Conservation (phyloP, 2,888 invertebrate genomes). For the Noctua janthe region DNA sequence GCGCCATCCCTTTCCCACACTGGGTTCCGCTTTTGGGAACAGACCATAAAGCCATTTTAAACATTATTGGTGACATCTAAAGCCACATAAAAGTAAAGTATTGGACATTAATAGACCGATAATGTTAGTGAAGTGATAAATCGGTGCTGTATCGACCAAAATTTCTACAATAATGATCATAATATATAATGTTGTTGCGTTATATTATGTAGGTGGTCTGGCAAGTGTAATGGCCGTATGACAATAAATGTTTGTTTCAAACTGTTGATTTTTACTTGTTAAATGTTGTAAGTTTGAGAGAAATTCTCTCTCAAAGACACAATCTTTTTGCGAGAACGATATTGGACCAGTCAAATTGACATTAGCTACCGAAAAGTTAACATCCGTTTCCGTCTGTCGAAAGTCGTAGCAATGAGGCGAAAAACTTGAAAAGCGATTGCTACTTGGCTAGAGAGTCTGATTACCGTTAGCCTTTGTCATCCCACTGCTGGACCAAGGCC, state of each 20-base stretch:
- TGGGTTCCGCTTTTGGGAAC: not conserved
- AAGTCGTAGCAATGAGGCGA: not conserved
- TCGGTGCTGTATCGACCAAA: slow-evolving; percentile 1
- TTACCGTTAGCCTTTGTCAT: not conserved
- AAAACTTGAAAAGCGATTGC: not conserved
- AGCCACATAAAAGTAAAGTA: slow-evolving; percentile 36
- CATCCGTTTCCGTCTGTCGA: not conserved
- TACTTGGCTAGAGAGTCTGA: not conserved
- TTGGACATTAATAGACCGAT: slow-evolving; percentile 28
- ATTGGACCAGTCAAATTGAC: not conserved
- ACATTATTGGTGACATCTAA: slow-evolving; percentile 19
- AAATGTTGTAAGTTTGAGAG: not conserved
- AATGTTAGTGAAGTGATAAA: slow-evolving; percentile 23
- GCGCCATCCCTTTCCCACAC: too few species aligned
- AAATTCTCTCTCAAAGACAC: not conserved
- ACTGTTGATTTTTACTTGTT: not conserved
- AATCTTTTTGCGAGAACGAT: not conserved
- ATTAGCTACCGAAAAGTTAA: not conserved
- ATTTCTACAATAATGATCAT: not conserved
- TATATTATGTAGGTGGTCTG: not conserved
- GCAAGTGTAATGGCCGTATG: too few species aligned
- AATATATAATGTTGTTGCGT: slow-evolving; percentile 4
- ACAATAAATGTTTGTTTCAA: not conserved
- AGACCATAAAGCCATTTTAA: slow-evolving; percentile 17
- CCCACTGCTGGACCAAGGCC: too few species aligned